Conservation (phyloP, 2,113 vertebrate genomes). For the Balaeniceps rex region DNA sequence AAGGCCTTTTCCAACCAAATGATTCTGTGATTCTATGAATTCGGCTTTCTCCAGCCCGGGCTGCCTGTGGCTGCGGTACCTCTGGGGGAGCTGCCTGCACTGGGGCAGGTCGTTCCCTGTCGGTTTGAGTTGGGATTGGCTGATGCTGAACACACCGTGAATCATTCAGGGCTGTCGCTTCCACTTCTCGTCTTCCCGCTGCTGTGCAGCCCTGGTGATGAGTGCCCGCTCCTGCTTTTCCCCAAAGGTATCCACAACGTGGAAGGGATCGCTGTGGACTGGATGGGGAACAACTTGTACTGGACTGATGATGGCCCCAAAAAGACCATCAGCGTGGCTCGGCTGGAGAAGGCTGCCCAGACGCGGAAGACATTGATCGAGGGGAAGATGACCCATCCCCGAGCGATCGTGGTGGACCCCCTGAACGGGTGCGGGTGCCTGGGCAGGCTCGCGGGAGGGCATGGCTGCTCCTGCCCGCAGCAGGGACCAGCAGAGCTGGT, state of each 20-base stretch:
- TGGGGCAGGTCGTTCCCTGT: background rate
- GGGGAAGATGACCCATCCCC: constrained; percentile 95
- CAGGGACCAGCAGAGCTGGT: background rate
- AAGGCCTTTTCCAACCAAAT: too few species aligned
- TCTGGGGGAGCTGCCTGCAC: background rate
- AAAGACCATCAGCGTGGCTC: constrained; percentile 94
- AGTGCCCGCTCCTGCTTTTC: fast-evolving
- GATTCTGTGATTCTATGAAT: too few species aligned
- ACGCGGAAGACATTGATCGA: constrained; percentile 92
- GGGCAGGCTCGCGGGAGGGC: fast-evolving
- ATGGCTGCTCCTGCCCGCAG: fast-evolving
- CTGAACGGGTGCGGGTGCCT: constrained; percentile 88
- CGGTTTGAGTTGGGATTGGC: fast-evolving
- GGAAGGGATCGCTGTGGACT: constrained; percentile 95
- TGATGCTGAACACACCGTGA: fast-evolving
- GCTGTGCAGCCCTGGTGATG: background rate
- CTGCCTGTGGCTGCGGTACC: background rate
- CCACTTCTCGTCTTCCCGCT: background rate
- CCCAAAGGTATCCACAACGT: constrained; percentile 90
- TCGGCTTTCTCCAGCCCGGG: background rate
- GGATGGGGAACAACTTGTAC: constrained; percentile 97
- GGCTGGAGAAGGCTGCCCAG: constrained; percentile 93
- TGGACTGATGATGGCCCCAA: constrained; percentile 97
- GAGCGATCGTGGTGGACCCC: constrained; percentile 94
- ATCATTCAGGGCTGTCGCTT: background rate